These are phyloP conservation scores for Atta colombica DNA, from an alignment of 1,140 invertebrate genomes.

Conservation along the genomic window DNA sequence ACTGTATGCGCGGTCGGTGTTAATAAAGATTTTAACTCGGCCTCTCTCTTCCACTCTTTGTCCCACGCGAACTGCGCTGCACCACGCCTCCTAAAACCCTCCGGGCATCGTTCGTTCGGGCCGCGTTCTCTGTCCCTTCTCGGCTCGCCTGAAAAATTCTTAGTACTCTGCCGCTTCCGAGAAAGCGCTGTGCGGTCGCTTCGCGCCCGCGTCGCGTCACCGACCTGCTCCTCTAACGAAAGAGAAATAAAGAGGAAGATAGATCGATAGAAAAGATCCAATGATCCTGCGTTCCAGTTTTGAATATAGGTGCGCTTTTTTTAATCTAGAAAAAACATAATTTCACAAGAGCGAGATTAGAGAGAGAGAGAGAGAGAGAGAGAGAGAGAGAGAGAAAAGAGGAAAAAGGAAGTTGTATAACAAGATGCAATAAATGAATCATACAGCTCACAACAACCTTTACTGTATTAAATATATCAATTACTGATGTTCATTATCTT, in stretches of 20 bases:
- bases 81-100: conserved; percentile 63
- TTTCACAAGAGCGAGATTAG: not conserved
- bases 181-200: conserved; percentile 58
- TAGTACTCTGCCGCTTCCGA: conserved; percentile 54
- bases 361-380: not conserved
- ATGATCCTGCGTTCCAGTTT: conserved; percentile 24
- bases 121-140: conserved; percentile 38
- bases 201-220: conserved; percentile 7
- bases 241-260: conserved; percentile 3
- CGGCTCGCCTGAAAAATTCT: conserved; percentile 60
- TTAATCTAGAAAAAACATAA: conserved; percentile 19
- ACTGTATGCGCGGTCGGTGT: not conserved
- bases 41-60: conserved; percentile 46
- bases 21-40: conserved; percentile 62
- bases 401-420: not conserved
- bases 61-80: conserved; percentile 40
- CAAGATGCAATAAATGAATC: not conserved
- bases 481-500: not conserved
- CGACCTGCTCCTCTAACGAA: not conserved
- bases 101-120: conserved; percentile 56
- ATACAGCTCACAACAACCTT: not conserved
- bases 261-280: not conserved
- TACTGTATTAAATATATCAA: not conserved
- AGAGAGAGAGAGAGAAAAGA: not conserved
- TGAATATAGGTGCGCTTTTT: conserved; percentile 33